Percentiles rank a stretch among this genome's conserved stretches.
These are phyloP conservation scores for Drosophila neonasuta DNA, from an alignment of 2,888 invertebrate species.

Conservation along the genomic window DNA sequence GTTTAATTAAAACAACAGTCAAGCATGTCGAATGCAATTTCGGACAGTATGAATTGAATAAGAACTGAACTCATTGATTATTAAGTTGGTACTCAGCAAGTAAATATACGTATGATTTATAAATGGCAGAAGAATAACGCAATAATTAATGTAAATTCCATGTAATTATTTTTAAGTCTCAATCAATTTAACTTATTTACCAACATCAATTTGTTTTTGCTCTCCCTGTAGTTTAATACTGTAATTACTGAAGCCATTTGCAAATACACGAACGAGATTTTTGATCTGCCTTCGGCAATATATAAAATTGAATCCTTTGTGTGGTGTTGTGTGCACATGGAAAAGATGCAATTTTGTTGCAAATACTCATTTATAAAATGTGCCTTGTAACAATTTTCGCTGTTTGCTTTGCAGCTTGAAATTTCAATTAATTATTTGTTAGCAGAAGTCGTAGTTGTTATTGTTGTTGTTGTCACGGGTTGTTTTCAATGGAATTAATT, in stretches of 20 bases:
- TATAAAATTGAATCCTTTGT: slow-evolving; percentile 21
- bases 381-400: slow-evolving; percentile 15
- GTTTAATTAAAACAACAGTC: slow-evolving; percentile 6
- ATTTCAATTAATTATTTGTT: slow-evolving; percentile 50
- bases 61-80: not conserved
- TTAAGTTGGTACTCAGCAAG: not conserved
- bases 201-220: slow-evolving; percentile 20
- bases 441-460: slow-evolving; percentile 6
- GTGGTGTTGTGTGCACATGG: slow-evolving; percentile 1
- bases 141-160: slow-evolving; percentile 19
- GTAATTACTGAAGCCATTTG: slow-evolving; percentile 46
- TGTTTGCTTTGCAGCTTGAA: slow-evolving; percentile 26
- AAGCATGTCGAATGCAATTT: not conserved
- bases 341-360: slow-evolving; percentile 21
- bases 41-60: not conserved
- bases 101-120: not conserved
- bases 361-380: slow-evolving; percentile 21
- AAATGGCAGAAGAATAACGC: not conserved
- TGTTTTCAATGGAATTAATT: slow-evolving; percentile 35
- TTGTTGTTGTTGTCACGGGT: not conserved
- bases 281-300: slow-evolving; percentile 8
- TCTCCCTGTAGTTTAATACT: slow-evolving; percentile 3
- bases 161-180: slow-evolving; percentile 30
- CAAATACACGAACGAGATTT: slow-evolving; percentile 21
- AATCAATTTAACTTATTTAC: slow-evolving; percentile 34